These are phyloP conservation scores for Tiphia femorata DNA, from an alignment of 2,888 invertebrate genomes.

Conservation along the genomic window DNA sequence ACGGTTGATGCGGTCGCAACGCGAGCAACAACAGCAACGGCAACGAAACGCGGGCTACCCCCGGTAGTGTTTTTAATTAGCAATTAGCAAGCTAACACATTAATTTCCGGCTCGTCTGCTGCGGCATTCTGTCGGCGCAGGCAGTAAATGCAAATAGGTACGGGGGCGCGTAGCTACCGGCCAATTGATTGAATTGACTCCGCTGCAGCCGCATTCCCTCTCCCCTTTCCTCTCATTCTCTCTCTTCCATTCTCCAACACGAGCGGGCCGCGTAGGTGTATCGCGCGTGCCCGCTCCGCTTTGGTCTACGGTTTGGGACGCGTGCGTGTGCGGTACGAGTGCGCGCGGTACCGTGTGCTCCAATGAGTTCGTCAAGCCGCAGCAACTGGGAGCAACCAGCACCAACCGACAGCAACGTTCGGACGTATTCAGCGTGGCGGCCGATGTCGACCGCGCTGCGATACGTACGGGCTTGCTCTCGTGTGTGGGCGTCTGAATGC, in stretches of 20 bases:
- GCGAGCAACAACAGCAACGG: neutral
- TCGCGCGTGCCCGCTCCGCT: conserved; percentile 9
- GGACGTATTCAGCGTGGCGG: too few relatives aligned
- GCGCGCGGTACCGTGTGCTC: too few relatives aligned
- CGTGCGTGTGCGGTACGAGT: conserved; percentile 14
- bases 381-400: too few relatives aligned
- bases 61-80: conserved; percentile 65
- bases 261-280: conserved; percentile 3
- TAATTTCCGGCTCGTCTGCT: conserved; percentile 66
- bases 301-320: conserved; percentile 26
- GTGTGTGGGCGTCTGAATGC: conserved; percentile 11
- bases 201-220: conserved; percentile 12
- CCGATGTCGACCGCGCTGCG: too few relatives aligned
- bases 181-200: conserved; percentile 69
- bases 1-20: neutral
- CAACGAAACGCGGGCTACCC: neutral
- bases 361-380: too few relatives aligned
- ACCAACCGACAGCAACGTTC: conserved; percentile 1
- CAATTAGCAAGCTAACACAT: conserved; percentile 67
- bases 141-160: conserved; percentile 64
- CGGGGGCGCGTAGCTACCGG: conserved; percentile 46
- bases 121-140: conserved; percentile 58
- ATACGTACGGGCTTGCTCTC: too few relatives aligned
- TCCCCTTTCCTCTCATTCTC: conserved; percentile 16
- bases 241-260: neutral